Evolutionary conservation across 1,140 invertebrate species (phyloP).

Genomic region (Teleopsis dalmanni): DNA sequence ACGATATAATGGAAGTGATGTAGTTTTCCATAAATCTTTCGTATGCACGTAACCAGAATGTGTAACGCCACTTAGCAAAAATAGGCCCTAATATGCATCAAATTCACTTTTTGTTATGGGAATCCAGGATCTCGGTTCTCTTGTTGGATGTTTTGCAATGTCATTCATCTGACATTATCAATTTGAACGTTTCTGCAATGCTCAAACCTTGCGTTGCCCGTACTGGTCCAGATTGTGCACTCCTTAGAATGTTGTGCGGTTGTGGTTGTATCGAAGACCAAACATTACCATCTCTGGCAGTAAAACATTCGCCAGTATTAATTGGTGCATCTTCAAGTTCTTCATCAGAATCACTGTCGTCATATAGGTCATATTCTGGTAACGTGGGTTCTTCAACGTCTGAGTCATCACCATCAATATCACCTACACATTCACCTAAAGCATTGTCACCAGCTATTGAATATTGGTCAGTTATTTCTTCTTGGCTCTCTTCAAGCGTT

Average conservation of each 20-base stretch:
- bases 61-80: slow-evolving; percentile 6
- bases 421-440: not conserved
- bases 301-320: not conserved
- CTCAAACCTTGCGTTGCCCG: not conserved
- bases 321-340: not conserved
- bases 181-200: slow-evolving; percentile 3
- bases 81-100: slow-evolving; percentile 7
- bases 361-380: slow-evolving; percentile 2
- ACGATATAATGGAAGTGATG: slow-evolving; percentile 3
- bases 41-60: not conserved
- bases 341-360: not conserved
- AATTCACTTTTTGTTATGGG: slow-evolving; percentile 5
- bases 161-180: slow-evolving; percentile 4
- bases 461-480: slow-evolving; percentile 1
- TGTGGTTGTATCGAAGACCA: slow-evolving; percentile 1
- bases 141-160: slow-evolving; percentile 3
- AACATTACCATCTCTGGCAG: slow-evolving; percentile 1
- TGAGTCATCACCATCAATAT: too few species aligned
- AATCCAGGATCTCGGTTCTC: not conserved
- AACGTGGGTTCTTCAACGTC: not conserved
- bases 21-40: slow-evolving; percentile 1
- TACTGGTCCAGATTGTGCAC: not conserved
- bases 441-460: not conserved
- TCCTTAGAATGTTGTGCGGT: slow-evolving; percentile 2
- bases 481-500: not conserved